Base-by-base conservation (phyloP, 2,888 invertebrate species). In the Nemurella pictetii region DNA sequence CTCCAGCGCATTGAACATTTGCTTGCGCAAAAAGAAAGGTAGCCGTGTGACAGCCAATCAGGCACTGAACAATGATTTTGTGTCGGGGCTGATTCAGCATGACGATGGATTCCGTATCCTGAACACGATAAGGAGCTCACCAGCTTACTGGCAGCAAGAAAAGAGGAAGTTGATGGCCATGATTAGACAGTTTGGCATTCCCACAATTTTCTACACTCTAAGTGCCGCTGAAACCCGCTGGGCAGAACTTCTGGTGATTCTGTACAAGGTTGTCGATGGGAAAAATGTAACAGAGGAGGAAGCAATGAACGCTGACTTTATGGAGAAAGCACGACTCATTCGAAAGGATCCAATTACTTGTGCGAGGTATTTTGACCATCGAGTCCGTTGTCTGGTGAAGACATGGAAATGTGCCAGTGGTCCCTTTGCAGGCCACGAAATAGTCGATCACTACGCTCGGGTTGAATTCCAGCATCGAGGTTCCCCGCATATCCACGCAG, bases 71-170 rank as follows among this genome's bases (percentile, higher is more conserved):
- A 4, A 74, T 3, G 27, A 27, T 26, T 77, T 27, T 77, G 77
- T 77, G 25, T 26, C 25, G 12, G 28, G 28, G 4, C 77, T 77
- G 3, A 77, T 77, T 77, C 77, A 26, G 28, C 27, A 77, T 12
- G 87, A 87, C 77, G 86, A 80, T 29, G 87, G 86, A 74, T 87
- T 86, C 84, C 74, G 86, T 30, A 74, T 87, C 32, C 85, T 87
- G 80, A 80, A 86, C 30, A 74, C 86, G 36, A 84, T 88, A 32
- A 85, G 87, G 84, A 87, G 73, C 87, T 74, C 25, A 74, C 86
- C 73, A 20, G 74, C 25, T n/a, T 84, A 73, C 83, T 86, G 83
- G 84, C 84, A 86, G 32, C 15, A 80, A 20, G 83, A 84, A 73
- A 86, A 86, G 55, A 84, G 84, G 81, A 72, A 78, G 29, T 9